Evolutionary conservation across 92 coral and sea anemone genomes (phyloP), one percentile per base, ranked within the genome.

Genomic region (Palythoa heliodiscus): DNA sequence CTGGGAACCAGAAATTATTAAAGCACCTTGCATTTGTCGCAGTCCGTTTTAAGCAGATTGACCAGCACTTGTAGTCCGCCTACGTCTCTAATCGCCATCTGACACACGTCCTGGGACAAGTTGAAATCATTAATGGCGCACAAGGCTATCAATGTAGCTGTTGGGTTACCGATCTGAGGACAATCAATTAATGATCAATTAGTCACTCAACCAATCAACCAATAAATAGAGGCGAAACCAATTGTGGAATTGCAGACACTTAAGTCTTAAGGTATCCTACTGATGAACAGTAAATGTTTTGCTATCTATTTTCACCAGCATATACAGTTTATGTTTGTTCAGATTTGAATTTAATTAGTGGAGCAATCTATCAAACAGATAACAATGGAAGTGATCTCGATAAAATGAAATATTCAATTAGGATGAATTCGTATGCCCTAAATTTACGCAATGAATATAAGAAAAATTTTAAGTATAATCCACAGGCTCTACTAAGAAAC

Each of bases 21-120:
- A 69, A 69, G 16, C 71, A 92, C 95, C 95, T 95, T 93, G 87
- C 98, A 95, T 80, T 86, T 87, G 66, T 90, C 90, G 86, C 92
- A 89, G 20, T 92, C 92, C 3, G 98, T 95, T 87, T 89, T 90
- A 5, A 95, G 93, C 77, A 95, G 77, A 78, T 95, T 95, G 25
- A 95, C 90, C 80, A 95, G 86, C 38, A 93, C 87, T 47, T 76
- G 89, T 16, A 95, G 87, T 14, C 98, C 98, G 24, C 91, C 90
- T 0, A 89, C 95, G 75, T 95, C 98, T 61, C 98, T 90, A 48
- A 95, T 90, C 13, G 98, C 98, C 98, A 95, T 92, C 74, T 95
- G 98, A 17, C 93, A 81, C 89, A 93, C 88, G 75, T 95, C 98
- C 67, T 91, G 95, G 13, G 95, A 78, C 73, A 95, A 83, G 88